Evolutionary conservation across 2,888 invertebrate species (phyloP).

Genomic region (Lysandra coridon): DNA sequence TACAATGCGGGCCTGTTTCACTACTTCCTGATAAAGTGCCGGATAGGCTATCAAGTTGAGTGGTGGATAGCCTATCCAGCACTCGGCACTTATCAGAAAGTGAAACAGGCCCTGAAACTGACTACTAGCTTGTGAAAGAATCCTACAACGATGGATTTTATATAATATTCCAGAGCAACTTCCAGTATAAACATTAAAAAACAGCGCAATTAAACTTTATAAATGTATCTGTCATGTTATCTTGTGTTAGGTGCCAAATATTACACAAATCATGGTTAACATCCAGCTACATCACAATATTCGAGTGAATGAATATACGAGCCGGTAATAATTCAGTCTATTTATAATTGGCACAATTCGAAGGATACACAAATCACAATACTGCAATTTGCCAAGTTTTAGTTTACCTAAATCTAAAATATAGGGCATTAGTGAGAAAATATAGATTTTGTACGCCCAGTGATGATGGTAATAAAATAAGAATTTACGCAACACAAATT

Average conservation of each 20-base stretch:
- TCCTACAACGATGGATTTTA: background rate
- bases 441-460: background rate
- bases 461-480: too few relatives aligned
- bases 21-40: too few relatives aligned
- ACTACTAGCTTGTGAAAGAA: too few relatives aligned
- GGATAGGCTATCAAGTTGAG: too few relatives aligned
- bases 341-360: conserved; percentile 14
- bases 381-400: conserved; percentile 19
- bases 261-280: conserved; percentile 6
- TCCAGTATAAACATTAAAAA: too few relatives aligned
- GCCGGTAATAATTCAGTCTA: conserved; percentile 9
- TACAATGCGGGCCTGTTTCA: too few relatives aligned
- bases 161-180: background rate
- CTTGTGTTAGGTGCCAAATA: background rate
- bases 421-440: background rate
- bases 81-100: too few relatives aligned
- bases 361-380: conserved; percentile 8
- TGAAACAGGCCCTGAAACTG: too few relatives aligned
- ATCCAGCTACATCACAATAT: background rate
- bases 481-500: too few relatives aligned
- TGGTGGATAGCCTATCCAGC: too few relatives aligned
- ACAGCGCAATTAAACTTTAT: background rate
- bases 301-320: conserved; percentile 1
- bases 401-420: conserved; percentile 10
- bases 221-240: conserved; percentile 1